Base-by-base conservation (phyloP, 1,140 invertebrate genomes). In the Sminthurides bifidus region DNA sequence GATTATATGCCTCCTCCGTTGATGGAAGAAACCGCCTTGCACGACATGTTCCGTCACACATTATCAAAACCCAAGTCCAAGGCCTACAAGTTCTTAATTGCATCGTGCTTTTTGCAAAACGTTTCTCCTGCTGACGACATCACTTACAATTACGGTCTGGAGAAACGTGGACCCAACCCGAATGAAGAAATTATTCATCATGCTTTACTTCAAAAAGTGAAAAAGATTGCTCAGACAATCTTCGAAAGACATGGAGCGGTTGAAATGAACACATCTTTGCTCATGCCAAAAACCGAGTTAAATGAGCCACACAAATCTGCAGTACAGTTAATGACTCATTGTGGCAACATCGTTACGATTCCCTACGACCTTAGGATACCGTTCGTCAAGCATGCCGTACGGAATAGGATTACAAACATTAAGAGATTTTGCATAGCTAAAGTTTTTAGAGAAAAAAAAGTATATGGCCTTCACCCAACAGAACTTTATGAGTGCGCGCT, bases 401-500 rank as follows among this genome's bases (percentile, higher is more conserved):
- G 84, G 71, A 84, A 84, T 66, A 81, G 82, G 15, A 81, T 92
- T 1, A 81, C 77, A 48, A 76, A 79, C 54, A 73, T 94, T 54
- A 84, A 89, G 65, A 76, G 92, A 64, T 96, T 88, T 68, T 78
- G 81, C 2, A 81, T 95, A 17, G 87, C 88, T 63, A 77, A 83
- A 58, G 89, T 95, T 2, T 95, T 82, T 66, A 76, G 88, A 57
- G 87, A 92, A 70, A 82, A 81, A 64, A 83, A 84, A 65, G 80
- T 86, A 2, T 79, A 79, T 64, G 86, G 87, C 8, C 83, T 87
- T 65, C 87, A 93, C 74, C 92, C 92, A 0, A 79, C 81, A 60
- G 89, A 94, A 73, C 75, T 87, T 5, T 83, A 83, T 55, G 90
- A 94, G 71, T 92, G 87, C 73, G 85, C 87, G 2, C 95, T 95